These are phyloP conservation scores for Chondrosia reniformis DNA, from an alignment of 37 sponge, comb jelly and placozoan genomes.

Conservation along the genomic window DNA sequence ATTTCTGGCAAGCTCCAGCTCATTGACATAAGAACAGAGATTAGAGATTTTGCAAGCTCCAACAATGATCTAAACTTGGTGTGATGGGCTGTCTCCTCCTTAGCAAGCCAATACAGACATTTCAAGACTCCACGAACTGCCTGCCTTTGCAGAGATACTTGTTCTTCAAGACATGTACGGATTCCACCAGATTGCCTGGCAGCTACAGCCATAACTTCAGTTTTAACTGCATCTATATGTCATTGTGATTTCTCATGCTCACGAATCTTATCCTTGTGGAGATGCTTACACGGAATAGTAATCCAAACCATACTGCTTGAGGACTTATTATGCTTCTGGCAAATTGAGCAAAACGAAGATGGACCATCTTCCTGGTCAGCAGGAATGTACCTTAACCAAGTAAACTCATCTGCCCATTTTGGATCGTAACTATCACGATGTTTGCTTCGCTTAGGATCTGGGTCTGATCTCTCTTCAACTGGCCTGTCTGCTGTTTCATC, in stretches of 20 bases:
- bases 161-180: background rate
- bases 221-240: background rate
- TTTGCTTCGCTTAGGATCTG: constrained; percentile 1
- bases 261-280: constrained; percentile 18
- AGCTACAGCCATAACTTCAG: background rate
- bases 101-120: constrained; percentile 30
- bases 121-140: constrained; percentile 13
- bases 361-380: background rate
- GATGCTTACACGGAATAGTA: constrained; percentile 6
- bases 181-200: background rate
- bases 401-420: constrained; percentile 2
- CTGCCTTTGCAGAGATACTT: background rate
- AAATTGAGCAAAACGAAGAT: background rate
- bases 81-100: constrained; percentile 28
- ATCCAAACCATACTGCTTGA: background rate
- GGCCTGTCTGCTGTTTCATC: background rate
- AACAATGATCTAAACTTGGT: constrained; percentile 23
- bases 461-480: background rate
- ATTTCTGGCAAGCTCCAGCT: background rate
- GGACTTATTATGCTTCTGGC: background rate
- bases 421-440: constrained; percentile 1
- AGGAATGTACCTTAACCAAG: background rate
- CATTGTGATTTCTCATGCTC: constrained; percentile 4
- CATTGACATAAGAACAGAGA: constrained; percentile 2
- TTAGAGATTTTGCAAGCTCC: constrained; percentile 17